These are phyloP conservation scores for Sycobia sp. DNA, from an alignment of 1,140 invertebrate genomes.

Conservation along the genomic window DNA sequence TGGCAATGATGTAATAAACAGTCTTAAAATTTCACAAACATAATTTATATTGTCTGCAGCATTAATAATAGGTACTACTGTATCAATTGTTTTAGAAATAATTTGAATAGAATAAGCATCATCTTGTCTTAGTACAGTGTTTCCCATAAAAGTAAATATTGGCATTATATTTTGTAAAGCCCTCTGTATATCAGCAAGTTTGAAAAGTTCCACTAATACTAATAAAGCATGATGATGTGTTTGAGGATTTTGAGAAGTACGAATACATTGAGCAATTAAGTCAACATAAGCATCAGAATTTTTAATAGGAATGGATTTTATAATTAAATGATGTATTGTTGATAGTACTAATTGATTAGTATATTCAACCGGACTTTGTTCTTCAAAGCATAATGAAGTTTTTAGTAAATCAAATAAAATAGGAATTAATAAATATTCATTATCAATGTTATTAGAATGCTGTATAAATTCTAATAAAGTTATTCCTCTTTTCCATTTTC, in stretches of 20 bases:
- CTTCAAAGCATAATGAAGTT: conserved; percentile 78
- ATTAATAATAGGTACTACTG: conserved; percentile 84
- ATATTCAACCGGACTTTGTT: conserved; percentile 85
- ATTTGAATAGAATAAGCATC: conserved; percentile 94
- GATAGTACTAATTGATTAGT: conserved; percentile 85
- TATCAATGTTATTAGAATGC: conserved; percentile 75
- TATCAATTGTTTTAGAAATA: conserved; percentile 87
- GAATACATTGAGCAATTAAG: conserved; percentile 84
- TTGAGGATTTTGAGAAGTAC: conserved; percentile 88
- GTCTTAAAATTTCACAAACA: conserved; percentile 72
- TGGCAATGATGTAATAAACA: conserved; percentile 86
- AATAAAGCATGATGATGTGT: conserved; percentile 91
- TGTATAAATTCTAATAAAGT: conserved; percentile 85
- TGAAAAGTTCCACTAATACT: conserved; percentile 66
- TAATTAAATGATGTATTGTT: conserved; percentile 71
- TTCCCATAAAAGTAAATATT: conserved; percentile 95
- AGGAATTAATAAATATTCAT: conserved; percentile 70
- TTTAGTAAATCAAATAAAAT: conserved; percentile 82
- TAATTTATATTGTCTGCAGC: conserved; percentile 61
- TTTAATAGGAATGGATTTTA: conserved; percentile 46
- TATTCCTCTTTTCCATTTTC: conserved; percentile 78
- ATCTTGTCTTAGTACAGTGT: conserved; percentile 86
- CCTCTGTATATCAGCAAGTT: conserved; percentile 73
- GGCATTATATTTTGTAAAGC: conserved; percentile 91
- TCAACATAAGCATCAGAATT: conserved; percentile 77